A percentile compares a stretch with the other conserved stretches of the same genome.
Conservation (phyloP, 2,113 vertebrate species). For the Xenus cinereus region DNA sequence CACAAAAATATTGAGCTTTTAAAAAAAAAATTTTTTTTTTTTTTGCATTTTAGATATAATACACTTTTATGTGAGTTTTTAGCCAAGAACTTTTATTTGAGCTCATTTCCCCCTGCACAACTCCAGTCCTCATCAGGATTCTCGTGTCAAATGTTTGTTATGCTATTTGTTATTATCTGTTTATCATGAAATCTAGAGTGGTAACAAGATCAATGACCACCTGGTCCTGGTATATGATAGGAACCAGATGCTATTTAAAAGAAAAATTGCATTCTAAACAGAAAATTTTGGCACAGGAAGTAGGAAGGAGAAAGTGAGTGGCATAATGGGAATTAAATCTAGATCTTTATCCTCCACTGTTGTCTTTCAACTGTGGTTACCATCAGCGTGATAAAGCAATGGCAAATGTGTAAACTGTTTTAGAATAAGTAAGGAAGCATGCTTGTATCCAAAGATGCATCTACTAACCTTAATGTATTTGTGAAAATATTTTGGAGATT, state of each 20-base stretch:
- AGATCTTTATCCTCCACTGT: neutral
- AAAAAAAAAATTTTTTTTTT: no score
- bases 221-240: neutral
- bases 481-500: neutral
- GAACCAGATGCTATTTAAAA: neutral
- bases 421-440: neutral
- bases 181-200: neutral
- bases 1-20: neutral
- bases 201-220: neutral
- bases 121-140: neutral
- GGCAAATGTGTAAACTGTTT: neutral
- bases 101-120: neutral
- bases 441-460: neutral
- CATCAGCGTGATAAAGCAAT: neutral
- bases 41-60: neutral
- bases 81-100: neutral
- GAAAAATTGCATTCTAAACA: neutral
- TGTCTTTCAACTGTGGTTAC: neutral
- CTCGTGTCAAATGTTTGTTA: neutral
- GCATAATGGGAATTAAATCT: neutral
- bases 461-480: neutral
- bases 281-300: neutral
- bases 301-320: neutral
- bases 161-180: neutral
- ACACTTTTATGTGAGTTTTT: fast-evolving